phyloP scores from a whole-genome alignment of 2,113 vertebrate genomes.

The Salminus brasiliensis region DNA sequence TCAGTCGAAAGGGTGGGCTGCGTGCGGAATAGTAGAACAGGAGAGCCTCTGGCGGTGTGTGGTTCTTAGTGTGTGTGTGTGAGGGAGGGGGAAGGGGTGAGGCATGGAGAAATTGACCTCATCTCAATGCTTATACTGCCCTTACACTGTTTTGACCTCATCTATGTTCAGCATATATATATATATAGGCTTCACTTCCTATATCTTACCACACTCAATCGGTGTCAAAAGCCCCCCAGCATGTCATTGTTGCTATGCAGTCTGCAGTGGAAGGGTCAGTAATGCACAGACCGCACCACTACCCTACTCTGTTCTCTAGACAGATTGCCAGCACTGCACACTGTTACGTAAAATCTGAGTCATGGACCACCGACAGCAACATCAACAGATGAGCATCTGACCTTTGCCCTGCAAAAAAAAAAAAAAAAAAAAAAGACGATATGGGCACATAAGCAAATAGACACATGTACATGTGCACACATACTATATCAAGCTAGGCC shows the following conservation, averaged over 20 bases:
- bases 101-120: conserved; percentile 21
- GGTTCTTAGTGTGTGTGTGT: neutral
- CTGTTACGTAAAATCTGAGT: neutral
- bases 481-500: too few species aligned
- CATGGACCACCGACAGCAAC: neutral
- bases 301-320: neutral
- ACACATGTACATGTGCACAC: too few species aligned
- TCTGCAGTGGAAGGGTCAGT: neutral
- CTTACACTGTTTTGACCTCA: neutral
- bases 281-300: neutral
- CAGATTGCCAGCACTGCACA: neutral
- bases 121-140: conserved; percentile 13
- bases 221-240: neutral
- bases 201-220: neutral
- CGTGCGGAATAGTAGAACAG: conserved; percentile 6
- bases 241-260: neutral
- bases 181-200: neutral
- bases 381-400: neutral
- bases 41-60: neutral
- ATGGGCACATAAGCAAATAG: neutral
- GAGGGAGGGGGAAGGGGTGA: neutral
- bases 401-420: neutral
- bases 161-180: neutral
- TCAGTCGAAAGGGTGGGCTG: conserved; percentile 4
- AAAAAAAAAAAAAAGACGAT: neutral